Evolutionary conservation across 2,113 vertebrate genomes (phyloP).

Genomic region (Dipodomys stephensi): DNA sequence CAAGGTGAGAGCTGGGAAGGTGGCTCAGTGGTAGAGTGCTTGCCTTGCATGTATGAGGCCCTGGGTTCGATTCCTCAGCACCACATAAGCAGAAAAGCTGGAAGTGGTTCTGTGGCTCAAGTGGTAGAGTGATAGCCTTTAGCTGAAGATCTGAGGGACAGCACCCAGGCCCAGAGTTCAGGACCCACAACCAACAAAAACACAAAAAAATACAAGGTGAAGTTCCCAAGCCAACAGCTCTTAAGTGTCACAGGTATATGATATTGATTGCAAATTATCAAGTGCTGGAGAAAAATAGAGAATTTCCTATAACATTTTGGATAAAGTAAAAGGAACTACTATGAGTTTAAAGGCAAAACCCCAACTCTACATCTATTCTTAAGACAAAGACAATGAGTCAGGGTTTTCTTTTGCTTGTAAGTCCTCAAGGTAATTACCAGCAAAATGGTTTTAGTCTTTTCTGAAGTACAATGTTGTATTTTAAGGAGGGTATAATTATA

Average conservation of each 20-base stretch:
- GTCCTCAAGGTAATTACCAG: background rate
- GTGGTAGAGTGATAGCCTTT: too few relatives aligned
- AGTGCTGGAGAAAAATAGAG: background rate
- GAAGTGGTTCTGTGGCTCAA: too few relatives aligned
- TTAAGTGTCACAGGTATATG: background rate
- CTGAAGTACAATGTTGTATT: background rate
- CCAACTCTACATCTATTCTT: slow-evolving; percentile 11
- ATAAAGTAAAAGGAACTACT: background rate
- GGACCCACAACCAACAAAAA: too few relatives aligned
- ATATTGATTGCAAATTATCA: background rate
- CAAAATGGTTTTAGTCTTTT: slow-evolving; percentile 13
- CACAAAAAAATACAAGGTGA: slow-evolving; percentile 3
- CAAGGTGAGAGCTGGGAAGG: background rate
- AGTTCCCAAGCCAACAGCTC: background rate
- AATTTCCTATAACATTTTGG: background rate
- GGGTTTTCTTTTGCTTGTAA: background rate
- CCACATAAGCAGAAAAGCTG: too few relatives aligned
- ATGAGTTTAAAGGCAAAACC: background rate
- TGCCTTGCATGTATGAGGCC: too few relatives aligned
- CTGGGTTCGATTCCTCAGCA: too few relatives aligned
- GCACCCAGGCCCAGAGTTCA: too few relatives aligned
- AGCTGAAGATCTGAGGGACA: too few relatives aligned
- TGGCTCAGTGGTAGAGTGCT: too few relatives aligned
- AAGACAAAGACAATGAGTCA: background rate
- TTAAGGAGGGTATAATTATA: background rate